Evolutionary conservation across 1,140 invertebrate species (phyloP).

Genomic region (Lasioglossum albipes): DNA sequence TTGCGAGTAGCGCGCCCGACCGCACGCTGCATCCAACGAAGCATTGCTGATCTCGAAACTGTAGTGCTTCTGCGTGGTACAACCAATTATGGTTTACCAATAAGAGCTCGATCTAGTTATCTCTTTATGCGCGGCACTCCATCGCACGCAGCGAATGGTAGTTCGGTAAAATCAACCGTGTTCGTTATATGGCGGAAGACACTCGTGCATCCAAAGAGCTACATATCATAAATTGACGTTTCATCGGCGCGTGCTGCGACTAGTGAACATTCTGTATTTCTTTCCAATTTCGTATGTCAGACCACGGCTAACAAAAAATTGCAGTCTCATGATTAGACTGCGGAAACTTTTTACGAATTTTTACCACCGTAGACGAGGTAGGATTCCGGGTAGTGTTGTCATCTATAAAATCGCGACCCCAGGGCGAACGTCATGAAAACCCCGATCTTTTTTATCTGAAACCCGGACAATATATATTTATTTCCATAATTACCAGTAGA

Average conservation of each 20-base stretch:
- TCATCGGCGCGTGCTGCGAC: background rate
- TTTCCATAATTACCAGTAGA: no score
- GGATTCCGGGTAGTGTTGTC: no score
- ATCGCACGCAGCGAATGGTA: background rate
- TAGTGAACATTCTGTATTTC: background rate
- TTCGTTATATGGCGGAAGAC: slow-evolving; percentile 1
- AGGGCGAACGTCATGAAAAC: no score
- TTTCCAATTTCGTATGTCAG: no score
- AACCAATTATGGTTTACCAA: slow-evolving; percentile 58
- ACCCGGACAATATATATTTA: no score
- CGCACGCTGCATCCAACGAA: slow-evolving; percentile 41
- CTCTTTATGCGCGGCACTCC: slow-evolving; percentile 41
- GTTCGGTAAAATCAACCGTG: slow-evolving; percentile 26
- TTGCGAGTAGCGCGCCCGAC: slow-evolving; percentile 32
- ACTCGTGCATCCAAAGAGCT: background rate
- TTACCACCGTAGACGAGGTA: no score
- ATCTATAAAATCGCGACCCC: no score
- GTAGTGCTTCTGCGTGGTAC: slow-evolving; percentile 37
- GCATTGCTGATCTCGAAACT: slow-evolving; percentile 47
- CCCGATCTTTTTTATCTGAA: no score
- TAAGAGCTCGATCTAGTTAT: slow-evolving; percentile 53
- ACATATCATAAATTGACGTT: slow-evolving; percentile 16
- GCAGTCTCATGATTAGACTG: background rate
- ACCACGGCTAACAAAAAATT: background rate
- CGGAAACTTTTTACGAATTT: no score